Evolutionary conservation across 1,140 invertebrate species (phyloP), one percentile per base, ranked within the genome.

Genomic region (Macrobrachium nipponense): DNA sequence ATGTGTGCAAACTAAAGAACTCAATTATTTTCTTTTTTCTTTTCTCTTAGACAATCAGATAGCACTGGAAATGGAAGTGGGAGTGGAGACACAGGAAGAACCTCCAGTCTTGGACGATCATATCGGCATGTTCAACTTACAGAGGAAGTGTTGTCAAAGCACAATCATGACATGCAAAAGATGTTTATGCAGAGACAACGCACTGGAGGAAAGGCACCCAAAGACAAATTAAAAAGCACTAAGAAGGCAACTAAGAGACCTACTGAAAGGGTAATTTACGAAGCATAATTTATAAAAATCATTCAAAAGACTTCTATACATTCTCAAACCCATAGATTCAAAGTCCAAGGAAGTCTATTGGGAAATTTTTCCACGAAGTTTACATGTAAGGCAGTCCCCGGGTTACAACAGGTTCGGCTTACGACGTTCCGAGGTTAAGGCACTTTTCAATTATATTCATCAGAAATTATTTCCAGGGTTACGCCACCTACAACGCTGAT

Each of bases 81-180:
- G 17, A 94, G 93, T 70, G 93, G 93, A 0, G 93, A 93, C 51
- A 94, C 93, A 89, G 83, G 87, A 5, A 73, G 81, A 14, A 87
- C 81, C 90, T 93, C 87, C 43, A 77, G 81, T 80, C 23, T 36
- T 18, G 75, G 79, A 15, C 75, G 84, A 0, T 75, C 86, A 6
- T 89, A 87, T 82, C 61, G 79, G 23, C 85, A 88, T 51, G 82
- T 87, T 18, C 88, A 86, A 58, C 81, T 89, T 23, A 89, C 88
- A 0, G 88, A 89, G 83, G 82, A 84, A 58, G 90, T 90, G 80
- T 68, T 89, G 83, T 89, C 81, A 78, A 94, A 93, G 87, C 95
- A 96, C 89, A 96, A 95, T 90, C 94, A 95, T 88, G 93, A 95
- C 78, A 96, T 96, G 95, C 94, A 96, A 89, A 95, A 95, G 89